phyloP scores from a whole-genome alignment of 2,113 vertebrate genomes.

The Eupsittula cactorum region DNA sequence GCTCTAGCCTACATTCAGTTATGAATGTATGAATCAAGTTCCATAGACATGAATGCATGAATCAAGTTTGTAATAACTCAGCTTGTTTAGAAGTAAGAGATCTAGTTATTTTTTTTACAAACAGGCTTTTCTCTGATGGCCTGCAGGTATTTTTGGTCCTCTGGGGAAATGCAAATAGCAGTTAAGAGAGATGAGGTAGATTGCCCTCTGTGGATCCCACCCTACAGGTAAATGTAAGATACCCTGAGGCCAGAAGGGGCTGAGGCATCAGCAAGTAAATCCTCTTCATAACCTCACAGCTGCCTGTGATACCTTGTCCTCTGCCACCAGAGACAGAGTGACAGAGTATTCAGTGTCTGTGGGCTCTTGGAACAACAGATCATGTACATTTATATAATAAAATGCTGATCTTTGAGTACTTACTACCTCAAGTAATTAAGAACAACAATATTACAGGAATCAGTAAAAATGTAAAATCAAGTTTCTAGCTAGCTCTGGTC shows the following conservation, averaged over 20 bases:
- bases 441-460: not conserved
- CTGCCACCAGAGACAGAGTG: not conserved
- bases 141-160: not conserved
- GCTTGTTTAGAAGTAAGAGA: not conserved
- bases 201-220: not conserved
- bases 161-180: not conserved
- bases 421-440: not conserved
- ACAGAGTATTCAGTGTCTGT: fast-evolving
- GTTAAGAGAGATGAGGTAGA: not conserved
- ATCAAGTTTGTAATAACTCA: not conserved
- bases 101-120: not conserved
- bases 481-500: not conserved
- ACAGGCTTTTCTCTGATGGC: not conserved
- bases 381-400: not conserved
- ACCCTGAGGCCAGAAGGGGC: not conserved
- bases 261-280: not conserved
- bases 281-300: not conserved
- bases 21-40: not conserved
- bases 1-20: not conserved
- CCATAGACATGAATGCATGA: not conserved
- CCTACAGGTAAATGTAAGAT: not conserved
- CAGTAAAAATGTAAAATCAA: not conserved
- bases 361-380: not conserved
- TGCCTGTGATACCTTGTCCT: not conserved
- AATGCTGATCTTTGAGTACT: not conserved